Conservation (phyloP, 2,797 vertebrate genomes). For the Microctenopoma stevenorrisi region DNA sequence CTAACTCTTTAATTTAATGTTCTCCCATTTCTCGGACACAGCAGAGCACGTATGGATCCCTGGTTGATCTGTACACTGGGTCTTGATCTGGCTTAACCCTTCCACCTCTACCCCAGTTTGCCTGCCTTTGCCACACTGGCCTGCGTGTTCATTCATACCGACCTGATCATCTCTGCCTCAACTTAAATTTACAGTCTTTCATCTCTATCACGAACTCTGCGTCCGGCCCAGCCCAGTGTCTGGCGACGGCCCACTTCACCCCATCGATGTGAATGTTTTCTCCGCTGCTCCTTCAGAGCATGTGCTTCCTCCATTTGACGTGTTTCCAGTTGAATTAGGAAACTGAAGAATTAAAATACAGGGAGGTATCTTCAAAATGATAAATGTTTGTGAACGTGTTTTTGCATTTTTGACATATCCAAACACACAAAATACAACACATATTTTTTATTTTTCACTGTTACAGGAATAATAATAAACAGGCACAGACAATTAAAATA, state of each 20-base stretch:
- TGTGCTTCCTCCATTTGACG: background rate
- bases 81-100: conserved; percentile 1
- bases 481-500: no score
- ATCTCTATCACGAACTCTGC: conserved; percentile 2
- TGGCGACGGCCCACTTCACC: background rate
- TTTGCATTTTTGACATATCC: no score
- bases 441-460: no score
- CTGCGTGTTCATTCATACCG: background rate
- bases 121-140: conserved; percentile 38
- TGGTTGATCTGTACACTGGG: conserved; percentile 46
- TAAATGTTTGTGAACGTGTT: no score
- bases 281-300: background rate
- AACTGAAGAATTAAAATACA: background rate
- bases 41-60: conserved; percentile 47
- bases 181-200: conserved; percentile 34
- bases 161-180: conserved; percentile 35
- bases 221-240: background rate
- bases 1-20: background rate
- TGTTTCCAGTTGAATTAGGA: background rate
- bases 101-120: conserved; percentile 65
- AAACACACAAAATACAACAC: no score
- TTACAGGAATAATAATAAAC: no score
- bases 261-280: background rate
- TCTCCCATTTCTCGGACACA: background rate
- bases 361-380: conserved; percentile 1